These are phyloP conservation scores for Cynopterus sphinx DNA, from an alignment of 2,797 vertebrate species.

Conservation along the genomic window DNA sequence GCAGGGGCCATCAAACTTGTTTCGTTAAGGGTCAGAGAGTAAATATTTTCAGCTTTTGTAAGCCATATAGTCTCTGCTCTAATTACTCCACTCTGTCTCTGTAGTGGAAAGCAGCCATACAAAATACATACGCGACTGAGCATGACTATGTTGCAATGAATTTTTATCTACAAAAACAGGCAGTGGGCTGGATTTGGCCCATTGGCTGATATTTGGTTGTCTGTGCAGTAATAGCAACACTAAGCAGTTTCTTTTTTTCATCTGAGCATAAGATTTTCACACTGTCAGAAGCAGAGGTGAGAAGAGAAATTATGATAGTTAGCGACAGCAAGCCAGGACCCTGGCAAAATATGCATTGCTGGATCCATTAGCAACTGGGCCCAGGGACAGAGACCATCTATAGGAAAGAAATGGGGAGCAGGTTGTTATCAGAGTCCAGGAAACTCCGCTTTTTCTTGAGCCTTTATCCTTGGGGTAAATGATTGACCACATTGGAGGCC, in stretches of 20 bases:
- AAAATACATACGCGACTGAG: not conserved
- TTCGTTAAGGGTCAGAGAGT: not conserved
- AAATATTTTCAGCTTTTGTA: not conserved
- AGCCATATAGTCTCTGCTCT: not conserved
- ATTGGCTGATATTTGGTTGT: not conserved
- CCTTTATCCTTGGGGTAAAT: constrained; percentile 22
- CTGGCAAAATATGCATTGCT: not conserved
- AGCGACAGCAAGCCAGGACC: not conserved
- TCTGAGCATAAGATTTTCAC: not conserved
- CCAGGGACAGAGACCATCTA: not conserved
- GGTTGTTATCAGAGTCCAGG: not conserved
- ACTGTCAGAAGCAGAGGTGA: not conserved
- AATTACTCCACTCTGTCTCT: not conserved
- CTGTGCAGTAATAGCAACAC: not conserved
- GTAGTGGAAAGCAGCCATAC: not conserved
- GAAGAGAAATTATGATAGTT: not conserved
- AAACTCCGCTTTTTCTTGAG: constrained; percentile 13
- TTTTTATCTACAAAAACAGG: constrained; percentile 6
- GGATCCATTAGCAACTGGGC: not conserved
- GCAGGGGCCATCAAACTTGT: not conserved
- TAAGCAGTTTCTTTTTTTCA: not conserved
- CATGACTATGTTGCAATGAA: not conserved
- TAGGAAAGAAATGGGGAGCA: not conserved
- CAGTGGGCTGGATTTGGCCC: not conserved
- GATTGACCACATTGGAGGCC: not conserved